phyloP scores from a whole-genome alignment of 2,113 vertebrate genomes.

The Antechinus stuartii region DNA sequence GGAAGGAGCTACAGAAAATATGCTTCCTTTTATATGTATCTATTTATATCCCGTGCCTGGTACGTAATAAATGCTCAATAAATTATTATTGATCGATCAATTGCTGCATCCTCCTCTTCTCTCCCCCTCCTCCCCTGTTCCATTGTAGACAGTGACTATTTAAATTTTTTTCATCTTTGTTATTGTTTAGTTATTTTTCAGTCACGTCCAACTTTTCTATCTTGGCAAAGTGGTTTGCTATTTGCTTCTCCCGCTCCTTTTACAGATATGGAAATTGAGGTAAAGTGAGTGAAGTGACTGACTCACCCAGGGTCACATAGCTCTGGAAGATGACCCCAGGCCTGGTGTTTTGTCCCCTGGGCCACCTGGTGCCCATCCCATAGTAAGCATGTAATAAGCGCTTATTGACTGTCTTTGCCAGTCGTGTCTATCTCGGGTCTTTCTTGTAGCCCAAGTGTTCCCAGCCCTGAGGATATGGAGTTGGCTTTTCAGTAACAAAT shows the following conservation, averaged over 20 bases:
- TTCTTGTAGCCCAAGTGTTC: neutral
- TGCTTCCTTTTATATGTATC: neutral
- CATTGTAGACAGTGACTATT: neutral
- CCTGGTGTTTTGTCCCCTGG: neutral
- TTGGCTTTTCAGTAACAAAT: neutral
- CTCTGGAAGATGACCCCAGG: neutral
- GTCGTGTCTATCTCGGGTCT: neutral
- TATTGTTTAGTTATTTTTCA: neutral
- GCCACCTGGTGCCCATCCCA: neutral
- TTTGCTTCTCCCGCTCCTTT: neutral
- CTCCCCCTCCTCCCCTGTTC: neutral
- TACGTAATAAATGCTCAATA: neutral
- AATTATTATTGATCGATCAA: neutral
- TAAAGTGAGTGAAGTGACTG: neutral
- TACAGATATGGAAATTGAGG: neutral
- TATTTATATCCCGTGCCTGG: neutral
- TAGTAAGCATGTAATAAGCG: neutral
- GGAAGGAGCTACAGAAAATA: neutral
- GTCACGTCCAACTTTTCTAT: neutral
- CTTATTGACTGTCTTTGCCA: neutral
- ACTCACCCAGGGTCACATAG: neutral
- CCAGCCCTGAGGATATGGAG: neutral
- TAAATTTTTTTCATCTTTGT: neutral
- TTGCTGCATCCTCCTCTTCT: neutral
- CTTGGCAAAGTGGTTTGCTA: neutral